A percentile compares a stretch with the other conserved stretches of the same genome.
phyloP scores from a whole-genome alignment of 2,113 vertebrate genomes.

The Cinclus cinclus region DNA sequence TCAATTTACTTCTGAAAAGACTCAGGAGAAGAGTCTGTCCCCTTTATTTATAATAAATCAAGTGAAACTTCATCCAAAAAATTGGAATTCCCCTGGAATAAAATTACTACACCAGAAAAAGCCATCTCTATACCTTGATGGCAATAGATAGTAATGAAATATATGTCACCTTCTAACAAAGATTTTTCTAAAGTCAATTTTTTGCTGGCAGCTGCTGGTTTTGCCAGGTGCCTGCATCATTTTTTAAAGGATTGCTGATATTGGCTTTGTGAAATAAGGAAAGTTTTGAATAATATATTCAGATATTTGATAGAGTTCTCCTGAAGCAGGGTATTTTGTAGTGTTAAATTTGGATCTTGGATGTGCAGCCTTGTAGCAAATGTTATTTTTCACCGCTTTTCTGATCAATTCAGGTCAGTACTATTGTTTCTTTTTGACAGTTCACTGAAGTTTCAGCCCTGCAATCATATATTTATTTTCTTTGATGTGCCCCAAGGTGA shows the following conservation, averaged over 20 bases:
- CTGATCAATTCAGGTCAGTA: neutral
- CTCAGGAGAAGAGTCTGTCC: neutral
- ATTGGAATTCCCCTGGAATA: slow-evolving; percentile 56
- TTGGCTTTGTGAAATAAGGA: slow-evolving; percentile 23
- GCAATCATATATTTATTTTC: neutral
- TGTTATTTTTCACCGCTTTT: neutral
- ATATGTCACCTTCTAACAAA: slow-evolving; percentile 62
- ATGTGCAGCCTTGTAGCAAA: neutral
- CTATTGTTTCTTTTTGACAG: neutral
- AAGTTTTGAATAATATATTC: slow-evolving; percentile 37
- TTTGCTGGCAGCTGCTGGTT: slow-evolving; percentile 28
- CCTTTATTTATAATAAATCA: slow-evolving; percentile 49
- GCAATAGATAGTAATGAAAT: slow-evolving; percentile 58
- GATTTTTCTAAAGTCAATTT: slow-evolving; percentile 59
- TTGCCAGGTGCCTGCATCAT: neutral
- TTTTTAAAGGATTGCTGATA: slow-evolving; percentile 52
- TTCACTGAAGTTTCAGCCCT: neutral
- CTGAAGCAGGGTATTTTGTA: neutral
- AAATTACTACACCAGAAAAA: slow-evolving; percentile 54
- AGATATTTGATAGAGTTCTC: slow-evolving; percentile 12
- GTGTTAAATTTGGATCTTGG: slow-evolving; percentile 6
- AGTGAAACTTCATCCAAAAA: slow-evolving; percentile 46
- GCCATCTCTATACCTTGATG: slow-evolving; percentile 9
- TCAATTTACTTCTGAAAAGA: slow-evolving; percentile 1
- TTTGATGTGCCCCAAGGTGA: neutral